Conservation (phyloP, 1,140 invertebrate species). For the Stenopsyche tienmushanensis region DNA sequence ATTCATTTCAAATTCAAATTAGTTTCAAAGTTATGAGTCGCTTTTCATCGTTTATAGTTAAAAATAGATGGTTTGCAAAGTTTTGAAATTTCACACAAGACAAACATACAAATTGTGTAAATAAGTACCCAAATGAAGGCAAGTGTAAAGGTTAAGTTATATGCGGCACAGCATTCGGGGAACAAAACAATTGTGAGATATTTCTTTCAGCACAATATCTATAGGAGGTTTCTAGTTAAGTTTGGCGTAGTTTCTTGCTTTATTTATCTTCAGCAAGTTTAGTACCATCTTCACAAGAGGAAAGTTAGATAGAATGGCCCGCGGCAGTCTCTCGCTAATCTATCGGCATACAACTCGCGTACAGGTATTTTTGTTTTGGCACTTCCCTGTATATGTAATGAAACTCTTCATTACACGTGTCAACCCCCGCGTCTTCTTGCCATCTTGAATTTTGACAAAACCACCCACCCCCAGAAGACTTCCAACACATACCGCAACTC, state of each 20-base stretch:
- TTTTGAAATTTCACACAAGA: too few relatives aligned
- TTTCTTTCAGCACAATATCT: slow-evolving; percentile 33
- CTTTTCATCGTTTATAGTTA: too few relatives aligned
- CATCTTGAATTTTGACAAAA: too few relatives aligned
- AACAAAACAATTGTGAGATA: slow-evolving; percentile 25
- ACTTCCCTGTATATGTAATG: neutral
- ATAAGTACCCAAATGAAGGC: too few relatives aligned
- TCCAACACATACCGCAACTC: too few relatives aligned
- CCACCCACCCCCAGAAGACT: too few relatives aligned
- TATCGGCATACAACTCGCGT: slow-evolving; percentile 36
- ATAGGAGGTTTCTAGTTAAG: slow-evolving; percentile 26
- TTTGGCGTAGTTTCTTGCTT: slow-evolving; percentile 36
- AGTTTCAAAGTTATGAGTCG: too few relatives aligned
- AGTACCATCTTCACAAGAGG: slow-evolving; percentile 32
- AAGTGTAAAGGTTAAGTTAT: too few relatives aligned
- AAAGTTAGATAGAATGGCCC: slow-evolving; percentile 36
- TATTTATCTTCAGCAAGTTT: slow-evolving; percentile 39
- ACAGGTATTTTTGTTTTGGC: slow-evolving; percentile 29
- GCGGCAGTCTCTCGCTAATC: slow-evolving; percentile 35
- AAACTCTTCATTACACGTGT: neutral
- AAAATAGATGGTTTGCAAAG: too few relatives aligned
- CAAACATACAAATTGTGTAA: too few relatives aligned
- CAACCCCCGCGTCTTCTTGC: neutral
- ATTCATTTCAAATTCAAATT: too few relatives aligned
- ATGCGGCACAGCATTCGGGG: too few relatives aligned